Base-by-base conservation (phyloP, 2,113 vertebrate species). In the Merops nubicus region DNA sequence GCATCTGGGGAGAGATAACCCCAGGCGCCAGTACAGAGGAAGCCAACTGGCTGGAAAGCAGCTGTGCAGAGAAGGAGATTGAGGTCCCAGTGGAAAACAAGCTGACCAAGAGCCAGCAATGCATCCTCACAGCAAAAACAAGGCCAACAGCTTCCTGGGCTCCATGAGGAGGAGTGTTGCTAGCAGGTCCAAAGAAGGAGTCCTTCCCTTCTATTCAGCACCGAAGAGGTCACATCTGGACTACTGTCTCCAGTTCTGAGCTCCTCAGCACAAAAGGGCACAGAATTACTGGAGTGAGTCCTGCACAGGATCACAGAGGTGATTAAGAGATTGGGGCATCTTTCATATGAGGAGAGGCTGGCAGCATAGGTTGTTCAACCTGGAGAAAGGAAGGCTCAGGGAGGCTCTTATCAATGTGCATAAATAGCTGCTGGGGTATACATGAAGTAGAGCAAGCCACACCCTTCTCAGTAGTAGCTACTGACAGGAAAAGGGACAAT, bases 231-330 rank as follows among this genome's bases (percentile, higher is more conserved):
- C 25, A 63, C 15, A 40, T 22, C 21, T 75, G 26, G 13, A 56
- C 13, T 79, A 21, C 6, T 38, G 21, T 65, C 29, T 51, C 14
- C 15, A 53, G 31, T 79, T 57, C 40, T 20, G 40, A 9, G 2
- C 8, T 28, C 6, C 15, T 60, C 10, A 56, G 9, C 12, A 8
- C 43, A 70, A 62, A 69, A 76, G 69, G 10, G 34, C 12, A 42
- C 9, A 51, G 13, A 33, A 31, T 59, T 75, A 48, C 31, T 29
- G 25, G 43, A 51, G 2, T 0, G 0, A 81, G 26, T 43, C 40
- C 4, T 63, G 14, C 11, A 33, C 0, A 2, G 25, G 23, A 11
- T 4, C 18, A 63, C 7, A 67, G 57, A 85, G 42, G 23, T 7
- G 2, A 21, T 43, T 9, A 53, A 56, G 36, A 51, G 11, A 47